Percentiles rank a stretch among this genome's conserved stretches.
phyloP scores from a whole-genome alignment of 2,888 invertebrate species.

The Imbricaverruca yamaguchii region DNA sequence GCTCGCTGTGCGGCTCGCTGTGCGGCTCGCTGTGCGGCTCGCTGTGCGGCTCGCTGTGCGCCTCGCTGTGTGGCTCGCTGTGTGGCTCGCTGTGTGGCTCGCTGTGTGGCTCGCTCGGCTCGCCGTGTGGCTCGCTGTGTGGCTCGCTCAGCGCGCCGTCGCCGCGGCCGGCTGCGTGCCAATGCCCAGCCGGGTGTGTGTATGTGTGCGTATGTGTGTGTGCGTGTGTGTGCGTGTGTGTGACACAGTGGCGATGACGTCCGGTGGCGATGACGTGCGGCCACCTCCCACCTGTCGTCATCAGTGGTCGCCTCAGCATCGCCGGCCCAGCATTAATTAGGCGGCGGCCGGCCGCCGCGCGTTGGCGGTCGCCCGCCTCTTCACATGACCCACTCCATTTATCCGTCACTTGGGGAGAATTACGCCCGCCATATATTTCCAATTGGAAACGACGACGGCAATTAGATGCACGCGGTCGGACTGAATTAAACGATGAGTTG shows the following conservation, averaged over 20 bases:
- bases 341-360: not conserved
- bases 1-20: no score
- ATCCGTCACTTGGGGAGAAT: not conserved
- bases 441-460: conserved; percentile 15
- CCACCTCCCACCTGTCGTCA: not conserved
- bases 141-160: no score
- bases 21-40: no score
- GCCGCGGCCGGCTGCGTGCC: no score
- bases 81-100: no score
- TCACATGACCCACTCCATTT: not conserved
- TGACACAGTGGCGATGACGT: not conserved
- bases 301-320: not conserved
- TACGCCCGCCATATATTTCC: conserved; percentile 7
- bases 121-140: no score
- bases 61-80: no score
- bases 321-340: not conserved
- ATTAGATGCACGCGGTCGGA: conserved; percentile 19
- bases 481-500: conserved; percentile 22
- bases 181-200: no score
- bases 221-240: not conserved
- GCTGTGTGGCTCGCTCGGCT: no score
- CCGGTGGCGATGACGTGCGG: not conserved
- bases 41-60: no score
- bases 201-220: not conserved
- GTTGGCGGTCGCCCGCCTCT: not conserved